Conservation (phyloP, 2,797 vertebrate species). For the Xiphorhynchus erythropygius region DNA sequence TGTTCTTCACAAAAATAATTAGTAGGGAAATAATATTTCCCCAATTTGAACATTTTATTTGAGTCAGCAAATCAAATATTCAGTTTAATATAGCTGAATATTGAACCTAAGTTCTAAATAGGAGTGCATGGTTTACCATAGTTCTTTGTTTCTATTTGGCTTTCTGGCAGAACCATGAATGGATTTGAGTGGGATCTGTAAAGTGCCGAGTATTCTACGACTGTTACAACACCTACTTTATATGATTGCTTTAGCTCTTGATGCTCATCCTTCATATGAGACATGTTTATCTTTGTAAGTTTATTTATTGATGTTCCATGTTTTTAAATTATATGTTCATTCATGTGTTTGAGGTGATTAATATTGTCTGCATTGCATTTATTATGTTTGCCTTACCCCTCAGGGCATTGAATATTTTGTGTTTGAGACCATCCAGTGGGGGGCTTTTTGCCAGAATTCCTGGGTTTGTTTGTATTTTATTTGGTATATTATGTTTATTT, state of each 20-base stretch:
- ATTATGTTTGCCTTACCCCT: conserved; percentile 13
- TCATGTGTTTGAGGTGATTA: not conserved
- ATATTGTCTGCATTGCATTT: conserved; percentile 22
- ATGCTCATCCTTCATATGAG: not conserved
- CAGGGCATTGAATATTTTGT: not conserved
- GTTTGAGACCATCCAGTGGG: not conserved
- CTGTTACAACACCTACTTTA: not conserved
- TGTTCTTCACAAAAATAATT: not conserved
- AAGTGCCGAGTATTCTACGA: not conserved
- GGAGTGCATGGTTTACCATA: not conserved
- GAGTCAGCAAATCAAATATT: not conserved
- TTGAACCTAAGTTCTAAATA: not conserved
- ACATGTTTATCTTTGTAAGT: not conserved
- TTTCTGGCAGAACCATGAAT: not conserved
- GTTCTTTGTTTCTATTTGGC: not conserved
- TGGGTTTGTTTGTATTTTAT: not conserved
- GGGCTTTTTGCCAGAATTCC: not conserved
- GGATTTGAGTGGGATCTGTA: not conserved
- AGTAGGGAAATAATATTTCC: not conserved
- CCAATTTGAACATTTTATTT: not conserved
- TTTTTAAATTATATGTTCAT: not conserved
- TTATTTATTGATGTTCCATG: conserved; percentile 23
- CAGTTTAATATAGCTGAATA: not conserved
- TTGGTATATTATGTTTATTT: not conserved
- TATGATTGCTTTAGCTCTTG: not conserved